Base-by-base conservation (phyloP, 2,797 vertebrate species). In the Betta splendens region DNA sequence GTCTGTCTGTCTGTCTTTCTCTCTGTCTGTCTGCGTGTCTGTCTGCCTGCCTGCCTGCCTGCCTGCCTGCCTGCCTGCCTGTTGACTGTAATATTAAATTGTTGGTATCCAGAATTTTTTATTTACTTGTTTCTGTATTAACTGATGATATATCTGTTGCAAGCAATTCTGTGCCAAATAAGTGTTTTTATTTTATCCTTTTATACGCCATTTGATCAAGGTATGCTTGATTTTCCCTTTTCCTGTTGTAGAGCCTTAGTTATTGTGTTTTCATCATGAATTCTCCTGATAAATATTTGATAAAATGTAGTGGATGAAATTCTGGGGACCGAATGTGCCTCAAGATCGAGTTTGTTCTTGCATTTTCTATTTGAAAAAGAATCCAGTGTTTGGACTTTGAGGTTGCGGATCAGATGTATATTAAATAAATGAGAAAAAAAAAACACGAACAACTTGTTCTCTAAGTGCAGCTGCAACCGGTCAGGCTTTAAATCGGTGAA, bases 341-440 rank as follows among this genome's bases (percentile, higher is more conserved):
- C 18, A 43, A 15, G 25, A 42, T 29, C 52, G 18, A n/a, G 33
- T 17, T 37, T 29, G 59, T 22, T 11, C 33, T 36, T 32, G 22
- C 23, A n/a, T 23, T 47, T 17, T 26, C 16, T 36, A 38, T 68
- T 59, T 47, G 16, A 3, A 8, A 28, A 21, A 16, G 5, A 44
- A 21, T 53, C 36, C 31, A 53, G 56, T 57, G 42, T 11, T 20
- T 22, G 7, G 12, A 16, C 58, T 61, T 43, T 16, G 16, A 32
- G 15, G 3, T 68, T 49, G 25, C 9, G 16, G 63, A 67, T 78
- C 31, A 47, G n/a, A 48, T 49, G 12, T 8, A n/a, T 23, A 49
- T 65, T 23, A 31, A 26, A 54, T 22, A 50, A 72, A 25, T 5
- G 56, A 16, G 21, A 58, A 49, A 61, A 51, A 26, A 38, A n/a